phyloP scores from a whole-genome alignment of 2,888 invertebrate genomes.

The Hylaea fasciaria region DNA sequence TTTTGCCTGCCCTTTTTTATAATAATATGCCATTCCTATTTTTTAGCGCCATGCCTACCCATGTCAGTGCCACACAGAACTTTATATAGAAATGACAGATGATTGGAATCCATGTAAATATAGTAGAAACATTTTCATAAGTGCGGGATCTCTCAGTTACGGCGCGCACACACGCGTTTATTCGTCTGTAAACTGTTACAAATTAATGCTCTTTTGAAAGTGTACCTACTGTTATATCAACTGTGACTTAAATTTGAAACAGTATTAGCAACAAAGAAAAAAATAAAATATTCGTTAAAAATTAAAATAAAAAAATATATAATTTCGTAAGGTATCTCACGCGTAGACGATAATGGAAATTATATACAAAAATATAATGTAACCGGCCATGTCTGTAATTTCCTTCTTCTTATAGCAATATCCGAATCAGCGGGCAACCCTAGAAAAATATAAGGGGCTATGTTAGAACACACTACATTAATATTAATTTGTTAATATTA shows the following conservation, averaged over 20 bases:
- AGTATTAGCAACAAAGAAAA: background rate
- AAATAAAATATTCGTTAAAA: constrained; percentile 37
- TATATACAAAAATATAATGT: constrained; percentile 67
- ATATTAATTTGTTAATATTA: too few relatives aligned
- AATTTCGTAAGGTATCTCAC: constrained; percentile 45
- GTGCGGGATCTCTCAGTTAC: too few relatives aligned
- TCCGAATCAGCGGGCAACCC: constrained; percentile 51
- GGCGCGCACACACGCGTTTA: too few relatives aligned
- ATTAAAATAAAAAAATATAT: constrained; percentile 46
- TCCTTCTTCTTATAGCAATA: constrained; percentile 21
- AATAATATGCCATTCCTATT: too few relatives aligned
- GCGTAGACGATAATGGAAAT: constrained; percentile 46
- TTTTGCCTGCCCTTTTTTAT: too few relatives aligned
- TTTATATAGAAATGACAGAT: too few relatives aligned
- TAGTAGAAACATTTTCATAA: too few relatives aligned
- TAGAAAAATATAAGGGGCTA: constrained; percentile 43
- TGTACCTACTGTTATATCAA: background rate
- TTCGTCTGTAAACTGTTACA: too few relatives aligned
- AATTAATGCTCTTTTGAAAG: background rate
- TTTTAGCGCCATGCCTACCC: too few relatives aligned
- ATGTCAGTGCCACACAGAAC: too few relatives aligned
- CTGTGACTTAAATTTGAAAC: constrained; percentile 1
- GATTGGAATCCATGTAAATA: too few relatives aligned
- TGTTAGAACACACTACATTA: too few relatives aligned
- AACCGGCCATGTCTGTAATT: constrained; percentile 56